Conservation (phyloP, 2,797 vertebrate genomes). For the Micromesistius poutassou region DNA sequence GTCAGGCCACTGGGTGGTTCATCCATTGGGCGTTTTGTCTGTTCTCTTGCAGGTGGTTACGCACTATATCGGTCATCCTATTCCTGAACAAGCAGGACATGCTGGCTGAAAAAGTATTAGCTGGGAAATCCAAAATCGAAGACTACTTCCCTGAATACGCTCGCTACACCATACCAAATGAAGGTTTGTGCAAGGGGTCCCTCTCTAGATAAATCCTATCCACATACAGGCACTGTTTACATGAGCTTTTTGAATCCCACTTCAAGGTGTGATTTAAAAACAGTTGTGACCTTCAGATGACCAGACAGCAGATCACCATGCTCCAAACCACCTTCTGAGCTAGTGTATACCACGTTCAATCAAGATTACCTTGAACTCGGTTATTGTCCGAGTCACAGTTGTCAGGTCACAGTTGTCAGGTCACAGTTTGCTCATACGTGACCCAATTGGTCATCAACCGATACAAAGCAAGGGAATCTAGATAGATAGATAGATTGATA, state of each 20-base stretch:
- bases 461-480: background rate
- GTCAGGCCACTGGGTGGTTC: background rate
- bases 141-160: constrained; percentile 97
- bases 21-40: background rate
- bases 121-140: constrained; percentile 99
- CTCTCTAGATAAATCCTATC: background rate
- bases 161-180: constrained; percentile 96
- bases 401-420: too few species aligned
- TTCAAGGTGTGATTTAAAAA: background rate
- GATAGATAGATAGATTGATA: too few species aligned
- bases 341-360: background rate
- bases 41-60: constrained; percentile 84
- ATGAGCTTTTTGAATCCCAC: background rate
- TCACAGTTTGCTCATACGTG: too few species aligned
- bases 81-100: constrained; percentile 99
- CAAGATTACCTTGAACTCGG: background rate
- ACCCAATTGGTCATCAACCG: background rate
- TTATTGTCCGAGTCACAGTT: background rate
- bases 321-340: background rate
- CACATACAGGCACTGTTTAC: background rate
- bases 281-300: background rate
- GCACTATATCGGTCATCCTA: constrained; percentile 97
- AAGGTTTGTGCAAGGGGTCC: constrained; percentile 76
- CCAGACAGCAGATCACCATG: background rate
- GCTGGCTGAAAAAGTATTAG: constrained; percentile 98